Evolutionary conservation across 2,888 invertebrate species (phyloP).

Genomic region (Mermis nigrescens): DNA sequence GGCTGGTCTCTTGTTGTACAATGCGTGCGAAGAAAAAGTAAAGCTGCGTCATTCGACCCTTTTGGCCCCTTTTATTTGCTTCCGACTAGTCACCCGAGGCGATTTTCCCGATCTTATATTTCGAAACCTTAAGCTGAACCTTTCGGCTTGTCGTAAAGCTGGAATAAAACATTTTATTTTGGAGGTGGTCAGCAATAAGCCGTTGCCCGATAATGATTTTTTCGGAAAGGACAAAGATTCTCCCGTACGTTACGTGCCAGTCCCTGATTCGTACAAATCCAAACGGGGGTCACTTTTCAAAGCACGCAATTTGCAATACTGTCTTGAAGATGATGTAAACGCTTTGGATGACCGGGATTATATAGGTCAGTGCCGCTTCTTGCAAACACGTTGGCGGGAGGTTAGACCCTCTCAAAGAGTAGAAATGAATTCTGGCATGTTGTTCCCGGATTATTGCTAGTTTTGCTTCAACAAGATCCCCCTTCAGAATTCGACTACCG

Average conservation of each 20-base stretch:
- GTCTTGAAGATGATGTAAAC: constrained; percentile 72
- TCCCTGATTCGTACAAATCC: constrained; percentile 49
- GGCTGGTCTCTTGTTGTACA: constrained; percentile 55
- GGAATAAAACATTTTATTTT: constrained; percentile 85
- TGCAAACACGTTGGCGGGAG: too few relatives aligned
- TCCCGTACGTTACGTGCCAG: constrained; percentile 57
- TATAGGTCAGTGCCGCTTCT: constrained; percentile 51
- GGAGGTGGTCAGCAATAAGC: constrained; percentile 83
- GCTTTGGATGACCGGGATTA: constrained; percentile 63
- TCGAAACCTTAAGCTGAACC: constrained; percentile 62
- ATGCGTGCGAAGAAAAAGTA: constrained; percentile 81
- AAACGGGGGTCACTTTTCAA: constrained; percentile 81
- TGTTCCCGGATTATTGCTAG: too few relatives aligned
- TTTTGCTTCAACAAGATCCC: too few relatives aligned
- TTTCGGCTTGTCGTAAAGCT: constrained; percentile 64
- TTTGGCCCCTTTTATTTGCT: constrained; percentile 76
- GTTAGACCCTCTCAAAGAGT: too few relatives aligned
- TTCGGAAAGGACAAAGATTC: constrained; percentile 79
- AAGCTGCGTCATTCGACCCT: constrained; percentile 68
- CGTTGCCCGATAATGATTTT: too few relatives aligned
- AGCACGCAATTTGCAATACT: constrained; percentile 80
- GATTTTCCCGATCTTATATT: constrained; percentile 76
- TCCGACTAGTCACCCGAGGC: constrained; percentile 77
- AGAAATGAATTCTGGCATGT: too few relatives aligned
- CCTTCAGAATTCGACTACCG: too few relatives aligned